phyloP scores from a whole-genome alignment of 2,113 vertebrate genomes.

The Osmerus eperlanus region DNA sequence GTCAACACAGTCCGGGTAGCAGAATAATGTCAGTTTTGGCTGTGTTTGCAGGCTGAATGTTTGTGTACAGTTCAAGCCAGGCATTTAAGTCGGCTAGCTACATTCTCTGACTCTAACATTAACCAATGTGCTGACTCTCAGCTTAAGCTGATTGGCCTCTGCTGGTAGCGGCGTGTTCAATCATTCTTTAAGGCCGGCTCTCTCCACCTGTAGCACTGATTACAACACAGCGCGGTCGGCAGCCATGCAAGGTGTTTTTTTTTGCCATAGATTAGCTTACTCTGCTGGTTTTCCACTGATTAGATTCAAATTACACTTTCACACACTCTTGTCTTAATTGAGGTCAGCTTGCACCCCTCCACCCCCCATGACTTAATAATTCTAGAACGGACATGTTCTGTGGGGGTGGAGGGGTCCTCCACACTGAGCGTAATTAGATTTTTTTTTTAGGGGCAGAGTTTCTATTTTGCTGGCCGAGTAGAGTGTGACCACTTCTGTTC shows the following conservation, averaged over 20 bases:
- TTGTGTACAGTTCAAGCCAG: no score
- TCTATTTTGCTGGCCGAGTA: constrained; percentile 32
- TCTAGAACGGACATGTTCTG: constrained; percentile 41
- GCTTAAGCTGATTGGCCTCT: constrained; percentile 15
- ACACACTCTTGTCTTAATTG: constrained; percentile 66
- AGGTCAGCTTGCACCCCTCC: constrained; percentile 52
- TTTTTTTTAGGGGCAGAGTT: constrained; percentile 27
- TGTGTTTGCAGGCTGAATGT: no score
- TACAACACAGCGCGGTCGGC: constrained; percentile 28
- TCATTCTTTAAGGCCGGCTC: constrained; percentile 55
- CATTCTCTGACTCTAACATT: constrained; percentile 17
- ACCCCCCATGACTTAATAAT: constrained; percentile 55
- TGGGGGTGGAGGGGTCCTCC: constrained; percentile 5
- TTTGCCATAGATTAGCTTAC: constrained; percentile 54
- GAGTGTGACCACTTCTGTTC: constrained; percentile 10
- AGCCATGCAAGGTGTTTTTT: constrained; percentile 37
- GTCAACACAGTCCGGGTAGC: no score
- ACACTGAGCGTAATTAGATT: constrained; percentile 42
- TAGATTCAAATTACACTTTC: constrained; percentile 61
- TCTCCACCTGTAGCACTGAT: constrained; percentile 56
- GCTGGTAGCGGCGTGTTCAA: constrained; percentile 43
- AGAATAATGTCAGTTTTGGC: no score
- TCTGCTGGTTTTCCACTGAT: constrained; percentile 58
- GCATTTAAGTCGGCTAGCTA: constrained; percentile 7
- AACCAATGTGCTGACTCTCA: constrained; percentile 14